These are phyloP conservation scores for Ageneiosus marmoratus DNA, from an alignment of 2,113 vertebrate genomes.

Conservation along the genomic window DNA sequence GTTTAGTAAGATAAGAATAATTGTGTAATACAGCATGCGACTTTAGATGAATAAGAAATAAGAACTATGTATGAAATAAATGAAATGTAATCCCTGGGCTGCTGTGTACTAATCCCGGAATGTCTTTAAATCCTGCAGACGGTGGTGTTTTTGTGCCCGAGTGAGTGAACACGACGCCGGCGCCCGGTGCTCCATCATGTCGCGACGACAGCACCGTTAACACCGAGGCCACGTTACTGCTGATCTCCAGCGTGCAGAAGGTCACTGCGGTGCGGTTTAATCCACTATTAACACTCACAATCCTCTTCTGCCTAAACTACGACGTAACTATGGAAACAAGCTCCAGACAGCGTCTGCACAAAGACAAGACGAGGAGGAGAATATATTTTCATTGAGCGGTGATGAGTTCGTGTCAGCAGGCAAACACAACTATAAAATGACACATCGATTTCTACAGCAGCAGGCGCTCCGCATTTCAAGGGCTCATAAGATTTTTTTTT, in stretches of 20 bases:
- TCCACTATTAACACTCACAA: conserved; percentile 48
- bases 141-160: not conserved
- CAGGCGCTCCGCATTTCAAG: conserved; percentile 36
- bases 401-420: conserved; percentile 46
- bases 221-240: conserved; percentile 18
- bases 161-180: no score
- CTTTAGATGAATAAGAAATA: not conserved
- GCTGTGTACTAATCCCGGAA: not conserved
- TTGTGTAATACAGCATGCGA: not conserved
- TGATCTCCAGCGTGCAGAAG: conserved; percentile 43
- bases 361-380: conserved; percentile 6
- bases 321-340: conserved; percentile 79
- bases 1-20: not conserved
- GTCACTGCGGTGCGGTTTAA: conserved; percentile 68
- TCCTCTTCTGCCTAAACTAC: conserved; percentile 61
- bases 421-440: conserved; percentile 46
- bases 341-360: conserved; percentile 42
- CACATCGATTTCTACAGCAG: conserved; percentile 44
- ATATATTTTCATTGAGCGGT: conserved; percentile 42
- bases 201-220: not conserved
- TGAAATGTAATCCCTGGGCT: not conserved
- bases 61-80: not conserved
- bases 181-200: conserved; percentile 3
- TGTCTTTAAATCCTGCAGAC: not conserved
- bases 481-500: conserved; percentile 33